These are phyloP conservation scores for Phasianus colchicus DNA, from an alignment of 2,113 vertebrate species.

Conservation along the genomic window DNA sequence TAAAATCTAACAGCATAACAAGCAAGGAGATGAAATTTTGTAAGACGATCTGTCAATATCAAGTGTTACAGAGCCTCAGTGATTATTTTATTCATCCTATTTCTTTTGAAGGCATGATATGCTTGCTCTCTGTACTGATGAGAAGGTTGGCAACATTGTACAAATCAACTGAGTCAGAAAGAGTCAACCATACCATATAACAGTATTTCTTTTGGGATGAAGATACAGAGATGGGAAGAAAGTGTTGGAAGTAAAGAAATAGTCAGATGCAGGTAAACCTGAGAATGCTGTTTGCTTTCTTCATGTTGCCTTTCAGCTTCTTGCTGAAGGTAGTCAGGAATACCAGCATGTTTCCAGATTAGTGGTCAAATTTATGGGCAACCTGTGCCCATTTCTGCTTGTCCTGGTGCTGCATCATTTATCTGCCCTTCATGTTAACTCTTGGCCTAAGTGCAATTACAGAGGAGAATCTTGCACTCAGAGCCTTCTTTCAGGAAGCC, in stretches of 20 bases:
- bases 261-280: background rate
- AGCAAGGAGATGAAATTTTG: background rate
- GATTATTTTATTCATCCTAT: background rate
- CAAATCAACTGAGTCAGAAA: conserved; percentile 84
- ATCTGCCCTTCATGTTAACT: conserved; percentile 11
- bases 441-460: background rate
- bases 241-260: background rate
- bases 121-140: background rate
- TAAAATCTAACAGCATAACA: background rate
- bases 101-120: background rate
- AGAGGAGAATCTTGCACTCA: background rate
- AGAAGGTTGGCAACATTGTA: conserved; percentile 77
- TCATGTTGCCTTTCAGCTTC: background rate
- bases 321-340: background rate
- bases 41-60: background rate
- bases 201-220: conserved; percentile 60
- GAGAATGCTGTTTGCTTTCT: background rate
- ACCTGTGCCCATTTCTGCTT: background rate
- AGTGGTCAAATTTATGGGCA: background rate
- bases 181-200: conserved; percentile 77
- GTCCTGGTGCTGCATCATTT: conserved; percentile 13
- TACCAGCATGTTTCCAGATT: background rate
- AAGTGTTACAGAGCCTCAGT: background rate
- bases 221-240: background rate
- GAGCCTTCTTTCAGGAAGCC: background rate